Evolutionary conservation across 2,888 invertebrate genomes (phyloP).

Genomic region (Mesopsocus fuscifrons): DNA sequence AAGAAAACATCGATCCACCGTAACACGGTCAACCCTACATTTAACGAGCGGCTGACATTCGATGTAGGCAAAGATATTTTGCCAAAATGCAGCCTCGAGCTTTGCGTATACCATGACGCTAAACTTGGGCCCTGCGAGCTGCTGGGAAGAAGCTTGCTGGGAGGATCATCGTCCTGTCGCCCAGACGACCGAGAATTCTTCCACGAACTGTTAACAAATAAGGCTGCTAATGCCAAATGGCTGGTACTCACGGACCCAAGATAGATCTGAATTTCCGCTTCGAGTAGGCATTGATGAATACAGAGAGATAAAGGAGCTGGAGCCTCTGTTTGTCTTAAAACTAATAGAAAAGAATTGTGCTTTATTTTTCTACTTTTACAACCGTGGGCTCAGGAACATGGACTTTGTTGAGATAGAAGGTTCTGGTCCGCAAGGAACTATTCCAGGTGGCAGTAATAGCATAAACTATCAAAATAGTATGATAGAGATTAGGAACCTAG

Average conservation of each 20-base stretch:
- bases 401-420: no score
- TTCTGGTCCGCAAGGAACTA: no score
- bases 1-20: conserved; percentile 30
- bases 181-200: conserved; percentile 32
- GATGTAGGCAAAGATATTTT: conserved; percentile 31
- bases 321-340: no score
- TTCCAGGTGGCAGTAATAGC: no score
- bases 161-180: conserved; percentile 26
- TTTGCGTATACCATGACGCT: conserved; percentile 39
- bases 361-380: no score
- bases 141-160: conserved; percentile 33
- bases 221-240: conserved; percentile 38
- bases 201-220: conserved; percentile 33
- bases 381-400: no score
- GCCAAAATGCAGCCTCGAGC: conserved; percentile 33
- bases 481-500: no score
- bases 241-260: conserved; percentile 30
- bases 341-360: no score
- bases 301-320: no score
- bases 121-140: conserved; percentile 37
- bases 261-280: no score
- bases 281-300: no score
- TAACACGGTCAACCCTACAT: conserved; percentile 29
- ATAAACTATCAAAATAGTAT: no score
- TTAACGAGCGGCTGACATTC: conserved; percentile 33